phyloP scores from a whole-genome alignment of 2,888 invertebrate genomes.

The Trichopoda pennipes region DNA sequence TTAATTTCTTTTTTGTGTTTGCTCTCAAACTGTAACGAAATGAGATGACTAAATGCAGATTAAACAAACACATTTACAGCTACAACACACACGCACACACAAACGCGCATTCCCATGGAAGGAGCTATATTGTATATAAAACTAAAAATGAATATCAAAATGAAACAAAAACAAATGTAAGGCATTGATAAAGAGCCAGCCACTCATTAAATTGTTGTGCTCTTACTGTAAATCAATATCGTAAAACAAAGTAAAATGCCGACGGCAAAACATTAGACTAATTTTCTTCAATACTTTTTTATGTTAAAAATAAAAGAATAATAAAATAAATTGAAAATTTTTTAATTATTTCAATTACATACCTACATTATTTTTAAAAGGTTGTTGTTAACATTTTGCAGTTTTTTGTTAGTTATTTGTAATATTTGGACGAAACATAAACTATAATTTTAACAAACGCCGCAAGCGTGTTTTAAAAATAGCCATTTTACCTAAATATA shows the following conservation, averaged over 20 bases:
- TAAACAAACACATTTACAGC: not conserved
- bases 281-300: no score
- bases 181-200: constrained; percentile 41
- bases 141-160: not conserved
- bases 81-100: not conserved
- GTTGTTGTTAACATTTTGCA: no score
- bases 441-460: no score
- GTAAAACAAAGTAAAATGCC: constrained; percentile 12
- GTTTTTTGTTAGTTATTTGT: no score
- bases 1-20: constrained; percentile 1
- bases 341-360: no score
- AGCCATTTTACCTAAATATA: no score
- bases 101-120: no score
- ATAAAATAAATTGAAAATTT: no score
- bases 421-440: no score
- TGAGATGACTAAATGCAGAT: not conserved
- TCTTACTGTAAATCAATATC: not conserved
- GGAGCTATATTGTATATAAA: constrained; percentile 11
- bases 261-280: constrained; percentile 26
- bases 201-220: constrained; percentile 35
- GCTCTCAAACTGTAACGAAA: constrained; percentile 4
- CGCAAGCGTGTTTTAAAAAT: no score
- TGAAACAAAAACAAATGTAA: constrained; percentile 27
- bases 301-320: not conserved
- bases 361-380: no score